A percentile compares a stretch with the other conserved stretches of the same genome.
phyloP scores from a whole-genome alignment of 2,797 vertebrate genomes.

The Alectoris magna region DNA sequence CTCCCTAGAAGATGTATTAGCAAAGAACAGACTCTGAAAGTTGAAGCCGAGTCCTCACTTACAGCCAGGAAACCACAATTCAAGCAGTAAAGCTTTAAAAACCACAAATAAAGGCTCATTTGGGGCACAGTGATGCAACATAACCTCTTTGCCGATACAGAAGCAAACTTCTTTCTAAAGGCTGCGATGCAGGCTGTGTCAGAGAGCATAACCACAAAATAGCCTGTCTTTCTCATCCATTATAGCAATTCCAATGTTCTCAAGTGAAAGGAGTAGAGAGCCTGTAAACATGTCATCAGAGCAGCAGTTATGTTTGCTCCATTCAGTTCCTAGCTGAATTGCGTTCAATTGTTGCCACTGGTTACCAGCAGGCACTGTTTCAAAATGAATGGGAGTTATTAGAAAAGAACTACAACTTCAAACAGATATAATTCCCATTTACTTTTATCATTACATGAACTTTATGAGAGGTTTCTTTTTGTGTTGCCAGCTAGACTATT shows the following conservation, averaged over 20 bases:
- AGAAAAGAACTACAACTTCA: not conserved
- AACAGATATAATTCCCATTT: not conserved
- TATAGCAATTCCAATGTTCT: not conserved
- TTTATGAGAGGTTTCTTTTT: not conserved
- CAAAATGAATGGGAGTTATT: not conserved
- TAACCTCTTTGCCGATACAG: not conserved
- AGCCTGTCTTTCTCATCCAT: not conserved
- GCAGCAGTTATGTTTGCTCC: not conserved
- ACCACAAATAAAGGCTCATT: not conserved
- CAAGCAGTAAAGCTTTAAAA: not conserved
- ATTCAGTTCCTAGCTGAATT: not conserved
- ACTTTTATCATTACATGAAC: not conserved
- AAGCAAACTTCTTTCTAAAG: not conserved
- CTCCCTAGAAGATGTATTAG: not conserved
- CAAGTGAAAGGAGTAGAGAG: not conserved
- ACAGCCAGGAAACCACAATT: not conserved
- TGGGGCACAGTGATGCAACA: not conserved
- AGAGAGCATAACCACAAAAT: fast-evolving
- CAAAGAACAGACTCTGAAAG: not conserved
- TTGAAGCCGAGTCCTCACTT: not conserved
- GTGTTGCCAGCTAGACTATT: not conserved
- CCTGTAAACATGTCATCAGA: not conserved
- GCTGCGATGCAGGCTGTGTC: not conserved
- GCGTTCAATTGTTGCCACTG: not conserved
- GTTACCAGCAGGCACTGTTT: not conserved